Percentiles rank a stretch among this genome's conserved stretches.
Conservation (phyloP, 2,797 vertebrate species). For the Danionella dracula region DNA sequence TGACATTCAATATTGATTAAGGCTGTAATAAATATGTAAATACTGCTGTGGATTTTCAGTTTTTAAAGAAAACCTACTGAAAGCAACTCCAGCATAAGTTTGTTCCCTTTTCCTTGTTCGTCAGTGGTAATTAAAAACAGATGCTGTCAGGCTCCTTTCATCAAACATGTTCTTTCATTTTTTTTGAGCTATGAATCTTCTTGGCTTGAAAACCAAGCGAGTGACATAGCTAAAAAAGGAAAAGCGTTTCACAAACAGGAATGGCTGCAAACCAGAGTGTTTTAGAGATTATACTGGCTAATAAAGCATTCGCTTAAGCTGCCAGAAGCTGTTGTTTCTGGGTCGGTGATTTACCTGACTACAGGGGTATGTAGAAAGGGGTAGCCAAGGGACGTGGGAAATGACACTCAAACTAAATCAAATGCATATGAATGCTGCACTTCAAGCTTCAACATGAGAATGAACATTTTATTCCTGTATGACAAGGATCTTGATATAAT, state of each 20-base stretch:
- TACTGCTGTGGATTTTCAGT: too few relatives aligned
- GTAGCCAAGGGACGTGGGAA: slow-evolving; percentile 50
- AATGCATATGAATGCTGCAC: slow-evolving; percentile 3
- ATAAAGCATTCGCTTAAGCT: slow-evolving; percentile 31
- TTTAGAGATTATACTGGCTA: slow-evolving; percentile 37
- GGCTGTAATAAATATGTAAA: too few relatives aligned
- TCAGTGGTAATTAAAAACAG: neutral
- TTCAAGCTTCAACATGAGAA: neutral
- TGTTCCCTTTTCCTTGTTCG: neutral
- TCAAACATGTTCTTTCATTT: neutral
- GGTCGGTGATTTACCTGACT: slow-evolving; percentile 52
- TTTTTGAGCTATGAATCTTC: slow-evolving; percentile 26
- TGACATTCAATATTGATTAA: too few relatives aligned
- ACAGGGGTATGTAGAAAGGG: slow-evolving; percentile 56
- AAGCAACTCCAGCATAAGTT: neutral
- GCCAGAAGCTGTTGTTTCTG: slow-evolving; percentile 38
- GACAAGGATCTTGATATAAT: too few relatives aligned
- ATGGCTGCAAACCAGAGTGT: slow-evolving; percentile 36
- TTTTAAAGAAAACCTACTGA: too few relatives aligned
- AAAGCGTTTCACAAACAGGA: slow-evolving; percentile 8
- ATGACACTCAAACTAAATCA: slow-evolving; percentile 20
- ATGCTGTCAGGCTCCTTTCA: neutral
- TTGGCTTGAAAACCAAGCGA: slow-evolving; percentile 35
- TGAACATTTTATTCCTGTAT: too few relatives aligned
- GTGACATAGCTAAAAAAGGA: slow-evolving; percentile 43